A percentile compares a stretch with the other conserved stretches of the same genome.
Evolutionary conservation across 2,797 vertebrate genomes (phyloP).

Genomic region (Acipenser oxyrinchus): DNA sequence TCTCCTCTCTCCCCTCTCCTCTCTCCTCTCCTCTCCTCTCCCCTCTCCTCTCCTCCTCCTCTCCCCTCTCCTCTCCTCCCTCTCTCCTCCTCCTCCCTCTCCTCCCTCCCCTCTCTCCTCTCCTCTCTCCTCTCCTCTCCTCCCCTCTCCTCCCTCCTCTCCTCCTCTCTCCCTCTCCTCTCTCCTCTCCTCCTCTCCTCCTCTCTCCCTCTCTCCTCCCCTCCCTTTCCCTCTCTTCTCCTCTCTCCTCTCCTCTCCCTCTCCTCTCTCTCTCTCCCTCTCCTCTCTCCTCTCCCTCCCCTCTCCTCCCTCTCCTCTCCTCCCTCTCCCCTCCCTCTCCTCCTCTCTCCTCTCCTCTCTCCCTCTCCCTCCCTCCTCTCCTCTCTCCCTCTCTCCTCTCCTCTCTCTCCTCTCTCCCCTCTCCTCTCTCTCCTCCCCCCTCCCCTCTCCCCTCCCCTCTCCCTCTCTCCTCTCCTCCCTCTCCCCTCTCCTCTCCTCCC

Average conservation of each 20-base stretch:
- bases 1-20: neutral
- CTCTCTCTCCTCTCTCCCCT: neutral
- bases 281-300: conserved; percentile 10
- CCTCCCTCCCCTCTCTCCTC: neutral
- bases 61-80: neutral
- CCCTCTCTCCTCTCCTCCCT: neutral
- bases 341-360: conserved; percentile 52
- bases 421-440: neutral
- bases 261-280: conserved; percentile 7
- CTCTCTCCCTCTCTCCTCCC: conserved; percentile 37
- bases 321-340: conserved; percentile 22
- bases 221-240: neutral
- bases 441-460: conserved; percentile 19
- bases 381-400: conserved; percentile 1
- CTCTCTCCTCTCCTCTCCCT: neutral
- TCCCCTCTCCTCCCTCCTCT: conserved; percentile 4
- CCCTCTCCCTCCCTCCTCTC: conserved; percentile 43
- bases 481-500: conserved; percentile 21
- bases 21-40: neutral
- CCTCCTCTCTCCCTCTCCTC: conserved; percentile 36
- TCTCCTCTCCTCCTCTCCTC: conserved; percentile 41
- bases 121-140: neutral
- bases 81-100: neutral
- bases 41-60: neutral
- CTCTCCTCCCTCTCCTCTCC: conserved; percentile 17